phyloP scores from a whole-genome alignment of 2,797 vertebrate genomes.

The Ciconia nigra region DNA sequence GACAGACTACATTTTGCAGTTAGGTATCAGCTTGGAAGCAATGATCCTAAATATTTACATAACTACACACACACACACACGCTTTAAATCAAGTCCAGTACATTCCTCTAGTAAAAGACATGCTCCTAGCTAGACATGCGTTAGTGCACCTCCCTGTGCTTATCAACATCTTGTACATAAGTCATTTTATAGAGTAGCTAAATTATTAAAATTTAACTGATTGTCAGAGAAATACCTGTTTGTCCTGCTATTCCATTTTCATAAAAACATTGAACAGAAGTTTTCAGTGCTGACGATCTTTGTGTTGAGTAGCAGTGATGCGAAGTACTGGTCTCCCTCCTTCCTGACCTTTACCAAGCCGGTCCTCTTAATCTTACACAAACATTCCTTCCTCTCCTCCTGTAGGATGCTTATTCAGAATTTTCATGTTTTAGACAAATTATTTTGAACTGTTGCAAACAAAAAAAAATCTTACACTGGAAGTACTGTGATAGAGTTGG shows the following conservation, averaged over 20 bases:
- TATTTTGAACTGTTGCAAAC: neutral
- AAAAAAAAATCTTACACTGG: neutral
- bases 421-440: neutral
- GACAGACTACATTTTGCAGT: neutral
- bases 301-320: neutral
- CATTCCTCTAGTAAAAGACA: neutral
- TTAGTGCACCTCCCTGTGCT: neutral
- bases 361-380: neutral
- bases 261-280: neutral
- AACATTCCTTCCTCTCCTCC: neutral
- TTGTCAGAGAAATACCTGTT: neutral
- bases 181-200: neutral
- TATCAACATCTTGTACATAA: neutral
- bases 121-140: neutral
- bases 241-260: neutral
- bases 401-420: neutral
- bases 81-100: neutral
- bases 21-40: neutral
- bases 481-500: neutral
- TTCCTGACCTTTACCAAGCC: neutral
- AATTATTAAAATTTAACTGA: neutral
- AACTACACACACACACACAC: neutral
- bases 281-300: neutral
- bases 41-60: neutral
- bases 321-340: neutral